Percentiles rank a stretch among this genome's conserved stretches.
phyloP scores from a whole-genome alignment of 2,888 invertebrate species.

The Formica aserva region DNA sequence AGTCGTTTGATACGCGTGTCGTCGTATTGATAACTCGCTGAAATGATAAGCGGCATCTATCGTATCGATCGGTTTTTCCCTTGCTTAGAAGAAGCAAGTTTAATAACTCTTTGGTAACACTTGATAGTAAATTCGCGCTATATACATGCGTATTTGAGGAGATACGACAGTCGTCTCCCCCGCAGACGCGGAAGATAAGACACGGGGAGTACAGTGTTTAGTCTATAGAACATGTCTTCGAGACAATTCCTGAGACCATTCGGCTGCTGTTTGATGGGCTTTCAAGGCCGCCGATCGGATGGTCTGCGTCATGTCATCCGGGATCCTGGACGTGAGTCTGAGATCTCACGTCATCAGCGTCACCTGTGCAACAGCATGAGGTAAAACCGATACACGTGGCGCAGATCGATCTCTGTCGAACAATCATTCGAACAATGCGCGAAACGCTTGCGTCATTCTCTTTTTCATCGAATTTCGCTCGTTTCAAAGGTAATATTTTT shows the following conservation, averaged over 20 bases:
- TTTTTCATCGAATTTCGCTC: not conserved
- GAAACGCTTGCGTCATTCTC: not conserved
- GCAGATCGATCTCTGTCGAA: not conserved
- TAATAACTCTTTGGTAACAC: not conserved
- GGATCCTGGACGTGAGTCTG: slow-evolving; percentile 51
- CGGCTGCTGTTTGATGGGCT: slow-evolving; percentile 31
- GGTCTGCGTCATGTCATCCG: slow-evolving; percentile 32
- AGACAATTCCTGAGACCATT: slow-evolving; percentile 53
- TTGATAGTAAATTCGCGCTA: not conserved
- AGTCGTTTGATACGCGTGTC: not conserved
- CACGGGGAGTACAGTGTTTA: not conserved
- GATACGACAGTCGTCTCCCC: not conserved
- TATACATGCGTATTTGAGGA: not conserved
- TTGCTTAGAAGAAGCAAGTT: not conserved
- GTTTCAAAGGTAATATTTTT: not conserved
- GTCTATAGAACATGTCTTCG: slow-evolving; percentile 59
- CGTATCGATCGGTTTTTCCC: not conserved
- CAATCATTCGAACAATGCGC: not conserved
- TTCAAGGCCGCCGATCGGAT: slow-evolving; percentile 50
- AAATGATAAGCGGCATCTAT: not conserved
- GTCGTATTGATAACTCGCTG: not conserved
- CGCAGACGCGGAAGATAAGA: not conserved
- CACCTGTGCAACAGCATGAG: slow-evolving; percentile 50
- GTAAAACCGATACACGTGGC: slow-evolving; percentile 52
- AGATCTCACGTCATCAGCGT: slow-evolving; percentile 24